phyloP scores from a whole-genome alignment of 2,113 vertebrate genomes.

The Calidris pugnax region DNA sequence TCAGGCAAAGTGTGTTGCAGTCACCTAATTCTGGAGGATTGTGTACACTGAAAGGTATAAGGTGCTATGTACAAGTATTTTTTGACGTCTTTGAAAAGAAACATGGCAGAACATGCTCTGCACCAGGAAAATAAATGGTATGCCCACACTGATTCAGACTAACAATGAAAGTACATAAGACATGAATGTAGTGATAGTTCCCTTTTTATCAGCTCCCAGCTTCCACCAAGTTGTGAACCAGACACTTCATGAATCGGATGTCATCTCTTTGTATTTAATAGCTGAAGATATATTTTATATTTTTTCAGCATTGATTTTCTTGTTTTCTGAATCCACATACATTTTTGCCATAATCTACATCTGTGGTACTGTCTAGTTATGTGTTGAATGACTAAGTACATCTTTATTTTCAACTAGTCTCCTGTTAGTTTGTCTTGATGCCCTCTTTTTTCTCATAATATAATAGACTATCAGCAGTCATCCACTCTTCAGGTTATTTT shows the following conservation, averaged over 20 bases:
- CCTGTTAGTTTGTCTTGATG: not conserved
- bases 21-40: not conserved
- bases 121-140: not conserved
- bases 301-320: not conserved
- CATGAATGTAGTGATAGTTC: not conserved
- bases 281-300: not conserved
- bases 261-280: not conserved
- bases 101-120: not conserved
- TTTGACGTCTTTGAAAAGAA: not conserved
- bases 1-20: not conserved
- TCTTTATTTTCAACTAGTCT: not conserved
- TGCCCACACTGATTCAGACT: not conserved
- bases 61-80: not conserved
- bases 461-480: not conserved
- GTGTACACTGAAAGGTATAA: not conserved
- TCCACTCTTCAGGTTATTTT: not conserved
- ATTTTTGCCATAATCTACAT: not conserved
- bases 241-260: not conserved
- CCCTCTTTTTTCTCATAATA: not conserved
- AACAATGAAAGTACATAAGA: not conserved
- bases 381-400: not conserved
- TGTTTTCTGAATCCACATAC: not conserved
- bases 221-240: not conserved
- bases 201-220: not conserved
- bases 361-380: not conserved